phyloP scores from a whole-genome alignment of 2,113 vertebrate species.

The Ellobius talpinus region DNA sequence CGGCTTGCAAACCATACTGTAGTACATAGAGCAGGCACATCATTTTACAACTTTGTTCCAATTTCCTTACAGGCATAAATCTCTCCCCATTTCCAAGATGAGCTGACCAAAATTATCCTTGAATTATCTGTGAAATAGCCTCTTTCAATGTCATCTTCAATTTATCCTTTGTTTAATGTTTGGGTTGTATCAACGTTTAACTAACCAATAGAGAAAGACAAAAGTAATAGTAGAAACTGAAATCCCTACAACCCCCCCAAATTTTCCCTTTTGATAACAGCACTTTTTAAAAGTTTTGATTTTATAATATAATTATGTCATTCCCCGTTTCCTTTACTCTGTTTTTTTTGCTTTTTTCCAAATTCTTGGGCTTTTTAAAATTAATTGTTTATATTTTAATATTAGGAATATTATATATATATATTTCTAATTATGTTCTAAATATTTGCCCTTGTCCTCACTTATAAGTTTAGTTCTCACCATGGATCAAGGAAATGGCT shows the following conservation, averaged over 20 bases:
- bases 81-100: background rate
- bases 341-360: background rate
- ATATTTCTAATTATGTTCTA: background rate
- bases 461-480: background rate
- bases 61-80: background rate
- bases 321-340: background rate
- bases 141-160: constrained; percentile 25
- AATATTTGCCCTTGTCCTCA: background rate
- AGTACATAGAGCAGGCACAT: too few species aligned
- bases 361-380: background rate
- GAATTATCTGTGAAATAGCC: background rate
- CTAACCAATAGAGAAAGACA: background rate
- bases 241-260: background rate
- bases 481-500: background rate
- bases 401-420: too few species aligned
- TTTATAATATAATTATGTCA: background rate
- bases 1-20: too few species aligned
- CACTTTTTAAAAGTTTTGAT: background rate
- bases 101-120: background rate
- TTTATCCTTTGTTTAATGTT: background rate
- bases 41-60: background rate
- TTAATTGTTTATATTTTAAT: too few species aligned
- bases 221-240: background rate
- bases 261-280: background rate
- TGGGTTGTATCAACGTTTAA: background rate